These are phyloP conservation scores for Coluber constrictor DNA, from an alignment of 2,797 vertebrate species.

Conservation along the genomic window DNA sequence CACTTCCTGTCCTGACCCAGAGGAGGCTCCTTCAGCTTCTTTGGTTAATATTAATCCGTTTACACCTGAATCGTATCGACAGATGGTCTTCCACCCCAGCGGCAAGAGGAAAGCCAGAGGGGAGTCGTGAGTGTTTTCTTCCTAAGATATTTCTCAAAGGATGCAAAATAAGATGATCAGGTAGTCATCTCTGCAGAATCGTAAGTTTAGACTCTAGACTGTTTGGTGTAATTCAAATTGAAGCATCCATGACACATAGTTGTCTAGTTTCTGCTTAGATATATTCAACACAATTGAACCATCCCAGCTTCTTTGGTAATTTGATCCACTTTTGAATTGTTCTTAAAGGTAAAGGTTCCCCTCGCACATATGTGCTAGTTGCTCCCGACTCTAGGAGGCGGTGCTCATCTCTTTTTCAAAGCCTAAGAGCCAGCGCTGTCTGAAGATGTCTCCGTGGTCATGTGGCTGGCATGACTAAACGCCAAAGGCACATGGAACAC, in stretches of 20 bases:
- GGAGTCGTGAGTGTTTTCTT: constrained; percentile 64
- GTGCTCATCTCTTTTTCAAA: too few species aligned
- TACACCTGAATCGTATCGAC: constrained; percentile 83
- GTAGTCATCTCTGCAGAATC: neutral
- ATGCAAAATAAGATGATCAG: neutral
- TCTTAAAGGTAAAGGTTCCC: neutral
- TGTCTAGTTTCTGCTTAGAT: neutral
- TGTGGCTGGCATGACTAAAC: too few species aligned
- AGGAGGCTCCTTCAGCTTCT: constrained; percentile 64
- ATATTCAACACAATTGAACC: neutral
- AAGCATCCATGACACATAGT: neutral
- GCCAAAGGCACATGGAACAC: too few species aligned
- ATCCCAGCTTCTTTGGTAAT: neutral
- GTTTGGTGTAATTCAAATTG: neutral
- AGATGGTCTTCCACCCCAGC: constrained; percentile 61
- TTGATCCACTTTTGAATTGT: neutral
- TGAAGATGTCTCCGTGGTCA: too few species aligned
- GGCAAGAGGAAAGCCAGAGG: constrained; percentile 74
- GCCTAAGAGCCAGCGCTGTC: too few species aligned
- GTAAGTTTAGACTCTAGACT: neutral
- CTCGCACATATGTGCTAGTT: too few species aligned
- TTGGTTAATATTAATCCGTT: constrained; percentile 94
- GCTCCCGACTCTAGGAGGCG: too few species aligned
- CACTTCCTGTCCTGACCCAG: constrained; percentile 47
- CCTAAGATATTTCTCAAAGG: neutral